Base-by-base conservation (phyloP, 2,797 vertebrate genomes). In the Forpus xanthops region DNA sequence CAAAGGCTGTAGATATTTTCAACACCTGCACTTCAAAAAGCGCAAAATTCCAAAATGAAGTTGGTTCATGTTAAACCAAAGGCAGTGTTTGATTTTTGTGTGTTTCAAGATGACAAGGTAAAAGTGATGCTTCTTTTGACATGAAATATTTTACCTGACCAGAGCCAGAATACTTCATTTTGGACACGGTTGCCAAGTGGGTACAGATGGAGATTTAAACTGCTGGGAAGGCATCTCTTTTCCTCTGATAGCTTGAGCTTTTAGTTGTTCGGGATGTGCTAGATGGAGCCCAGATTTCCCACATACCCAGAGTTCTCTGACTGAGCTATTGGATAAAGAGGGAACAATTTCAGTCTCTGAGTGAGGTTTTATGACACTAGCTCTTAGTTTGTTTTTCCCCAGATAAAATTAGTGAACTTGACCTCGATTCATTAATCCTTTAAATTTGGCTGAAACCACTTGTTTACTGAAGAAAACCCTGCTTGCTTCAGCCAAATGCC, bases 381-480 rank as follows among this genome's bases (percentile, higher is more conserved):
- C 33, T 81, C 37, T 84, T 33, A 35, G 25, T 56, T 79, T 82
- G 44, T 64, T 93, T 93, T 86, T 56, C 33, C 64, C 58, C 45
- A 66, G 73, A 75, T 81, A 21, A 94, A 94, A 78, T 87, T 75
- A 84, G 55, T 75, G 73, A 78, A 66, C 89, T 81, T 83, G 68
- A 91, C 62, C 75, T 94, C 75, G 52, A 56, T 91, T 80, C 64
- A 21, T 83, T 56, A 92, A 87, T 91, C 55, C 50, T 81, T 94
- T 94, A 42, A 55, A 90, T 52, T 67, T 78, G 76, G 15, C 66
- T 94, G 76, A 81, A 88, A 55, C 24, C 15, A 41, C 21, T 7
- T 12, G n/a, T 88, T 95, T 90, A 39, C 45, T 81, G 79, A 89
- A 61, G 66, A 53, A 77, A 89, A 50, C 27, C 16, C 19, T 80